phyloP scores from a whole-genome alignment of 2,888 invertebrate species.

The Graphium colonna region DNA sequence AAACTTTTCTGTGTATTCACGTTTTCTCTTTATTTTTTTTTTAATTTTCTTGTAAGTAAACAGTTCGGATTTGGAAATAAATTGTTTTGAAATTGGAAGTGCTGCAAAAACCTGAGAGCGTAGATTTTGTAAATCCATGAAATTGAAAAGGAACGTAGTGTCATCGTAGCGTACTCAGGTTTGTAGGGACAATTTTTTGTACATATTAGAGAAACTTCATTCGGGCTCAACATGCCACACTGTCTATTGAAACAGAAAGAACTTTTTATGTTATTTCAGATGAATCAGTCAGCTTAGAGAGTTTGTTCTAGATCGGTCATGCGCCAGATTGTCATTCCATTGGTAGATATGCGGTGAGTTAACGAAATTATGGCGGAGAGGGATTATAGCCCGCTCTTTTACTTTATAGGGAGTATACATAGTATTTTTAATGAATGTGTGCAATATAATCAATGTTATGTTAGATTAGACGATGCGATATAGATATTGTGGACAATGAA shows the following conservation, averaged over 20 bases:
- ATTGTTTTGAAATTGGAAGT: background rate
- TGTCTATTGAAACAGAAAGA: background rate
- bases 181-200: background rate
- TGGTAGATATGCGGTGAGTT: slow-evolving; percentile 78
- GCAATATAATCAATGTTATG: slow-evolving; percentile 69
- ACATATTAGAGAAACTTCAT: background rate
- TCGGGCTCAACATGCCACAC: background rate
- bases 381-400: slow-evolving; percentile 74
- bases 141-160: background rate
- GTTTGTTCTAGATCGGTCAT: slow-evolving; percentile 43
- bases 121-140: background rate
- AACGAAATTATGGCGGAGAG: slow-evolving; percentile 78
- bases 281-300: slow-evolving; percentile 66
- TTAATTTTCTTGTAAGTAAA: too few species aligned
- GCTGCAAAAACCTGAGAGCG: background rate
- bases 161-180: background rate
- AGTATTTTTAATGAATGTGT: slow-evolving; percentile 68
- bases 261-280: background rate
- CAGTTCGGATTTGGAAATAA: background rate
- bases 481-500: slow-evolving; percentile 41
- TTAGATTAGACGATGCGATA: slow-evolving; percentile 57
- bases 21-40: too few species aligned
- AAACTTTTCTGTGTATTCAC: too few species aligned
- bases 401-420: slow-evolving; percentile 47
- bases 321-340: slow-evolving; percentile 73